phyloP scores from a whole-genome alignment of 2,113 vertebrate genomes.

The Pterophyllum scalare region DNA sequence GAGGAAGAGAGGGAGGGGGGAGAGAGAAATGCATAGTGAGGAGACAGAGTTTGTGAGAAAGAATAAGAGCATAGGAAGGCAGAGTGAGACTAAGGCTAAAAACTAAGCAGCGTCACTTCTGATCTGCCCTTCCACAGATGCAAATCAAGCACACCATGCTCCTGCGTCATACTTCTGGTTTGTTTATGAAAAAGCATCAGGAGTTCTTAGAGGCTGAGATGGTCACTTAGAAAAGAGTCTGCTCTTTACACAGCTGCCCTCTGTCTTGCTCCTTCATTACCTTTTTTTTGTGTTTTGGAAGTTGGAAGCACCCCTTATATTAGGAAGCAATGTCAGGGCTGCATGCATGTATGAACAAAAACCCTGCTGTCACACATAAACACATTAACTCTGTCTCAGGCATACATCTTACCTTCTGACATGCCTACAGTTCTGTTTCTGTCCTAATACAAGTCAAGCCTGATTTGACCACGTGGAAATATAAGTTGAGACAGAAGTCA shows the following conservation, averaged over 20 bases:
- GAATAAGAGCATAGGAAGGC: constrained; percentile 26
- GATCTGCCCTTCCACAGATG: constrained; percentile 39
- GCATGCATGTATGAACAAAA: not conserved
- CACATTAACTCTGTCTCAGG: not conserved
- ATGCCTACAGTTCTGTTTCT: not conserved
- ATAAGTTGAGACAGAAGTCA: not conserved
- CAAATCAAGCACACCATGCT: constrained; percentile 25
- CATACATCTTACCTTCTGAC: not conserved
- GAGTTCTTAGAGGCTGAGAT: not conserved
- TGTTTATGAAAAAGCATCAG: constrained; percentile 11
- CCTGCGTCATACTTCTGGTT: constrained; percentile 30
- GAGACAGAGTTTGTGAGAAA: constrained; percentile 33
- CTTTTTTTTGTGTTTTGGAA: constrained; percentile 26
- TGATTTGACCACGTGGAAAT: not conserved
- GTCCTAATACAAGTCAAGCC: not conserved
- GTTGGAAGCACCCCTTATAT: constrained; percentile 34
- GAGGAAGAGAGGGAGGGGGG: not conserved
- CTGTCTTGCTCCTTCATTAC: not conserved
- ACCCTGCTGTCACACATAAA: not conserved
- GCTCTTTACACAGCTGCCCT: not conserved
- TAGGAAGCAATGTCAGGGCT: constrained; percentile 62
- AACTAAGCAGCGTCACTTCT: constrained; percentile 40
- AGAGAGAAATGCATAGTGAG: constrained; percentile 35
- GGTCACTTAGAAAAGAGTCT: not conserved
- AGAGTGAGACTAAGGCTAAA: constrained; percentile 26